Base-by-base conservation (phyloP, 2,888 invertebrate genomes). In the Xanthia icteritia region DNA sequence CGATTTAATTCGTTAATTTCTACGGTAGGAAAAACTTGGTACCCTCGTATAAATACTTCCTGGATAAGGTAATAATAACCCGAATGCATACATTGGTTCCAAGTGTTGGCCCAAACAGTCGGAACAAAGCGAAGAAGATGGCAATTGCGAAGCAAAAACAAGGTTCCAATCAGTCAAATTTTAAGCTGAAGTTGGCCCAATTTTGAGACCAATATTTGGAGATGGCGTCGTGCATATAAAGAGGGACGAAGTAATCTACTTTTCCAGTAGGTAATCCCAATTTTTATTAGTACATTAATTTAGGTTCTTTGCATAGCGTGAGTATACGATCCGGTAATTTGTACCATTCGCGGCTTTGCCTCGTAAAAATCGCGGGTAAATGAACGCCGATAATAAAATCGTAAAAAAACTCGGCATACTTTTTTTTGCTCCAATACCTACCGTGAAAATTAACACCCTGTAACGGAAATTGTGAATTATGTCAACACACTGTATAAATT, bases 401-500 rank as follows among this genome's bases (percentile, higher is more conserved):
- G 51, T 70, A 66, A 81, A 81, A n/a, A 73, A 48, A 54, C 11
- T 42, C n/a, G 39, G 20, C 54, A 42, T 39, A 36, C 27, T 66
- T 61, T 83, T 54, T 80, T 65, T 31, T 51, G 17, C 36, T 20
- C 17, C 63, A 54, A 64, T 45, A 60, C 61, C 31, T 42, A 54
- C 36, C 72, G 64, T 84, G 73, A 60, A 84, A 80, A 54, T 84
- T 80, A 81, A 81, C 82, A 85, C 39, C 23, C 45, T 75, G 85
- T 85, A 67, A 42, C 66, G 82, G 82, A 82, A 82, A 70, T 85
- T 75, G 63, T 67, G 42, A 70, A 81, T 75, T 74, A 74, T 81
- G 85, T 85, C 69, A 81, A 73, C 82, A 45, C 9, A 27, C 42
- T 69, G 51, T 74, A 58, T 85, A 73, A 9, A 54, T 67, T 73